phyloP scores from a whole-genome alignment of 2,113 vertebrate genomes.

The Podarcis muralis region DNA sequence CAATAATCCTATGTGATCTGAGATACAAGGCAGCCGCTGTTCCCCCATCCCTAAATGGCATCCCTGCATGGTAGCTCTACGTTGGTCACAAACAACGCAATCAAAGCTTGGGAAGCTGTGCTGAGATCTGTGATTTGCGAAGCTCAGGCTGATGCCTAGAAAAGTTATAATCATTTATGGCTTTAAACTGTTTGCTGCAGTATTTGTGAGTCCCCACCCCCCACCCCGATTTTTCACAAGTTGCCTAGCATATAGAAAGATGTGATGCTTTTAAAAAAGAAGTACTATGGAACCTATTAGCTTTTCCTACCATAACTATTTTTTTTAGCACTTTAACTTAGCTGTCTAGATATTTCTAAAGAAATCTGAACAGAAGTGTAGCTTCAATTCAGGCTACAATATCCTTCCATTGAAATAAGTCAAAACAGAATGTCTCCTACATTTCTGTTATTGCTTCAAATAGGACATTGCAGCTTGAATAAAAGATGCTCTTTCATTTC shows the following conservation, averaged over 20 bases:
- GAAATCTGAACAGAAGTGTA: background rate
- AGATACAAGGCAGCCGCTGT: background rate
- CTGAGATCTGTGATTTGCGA: background rate
- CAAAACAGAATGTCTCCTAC: background rate
- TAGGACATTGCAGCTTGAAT: background rate
- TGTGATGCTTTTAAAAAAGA: background rate
- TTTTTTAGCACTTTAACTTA: background rate
- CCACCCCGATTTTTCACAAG: background rate
- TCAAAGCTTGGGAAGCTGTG: background rate
- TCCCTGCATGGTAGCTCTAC: background rate
- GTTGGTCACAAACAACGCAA: background rate
- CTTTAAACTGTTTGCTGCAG: background rate
- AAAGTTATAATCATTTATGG: background rate
- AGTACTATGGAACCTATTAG: background rate
- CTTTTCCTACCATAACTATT: background rate
- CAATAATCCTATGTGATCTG: background rate
- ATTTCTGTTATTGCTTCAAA: background rate
- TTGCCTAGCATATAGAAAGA: background rate
- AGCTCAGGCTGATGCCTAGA: background rate
- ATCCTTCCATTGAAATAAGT: background rate
- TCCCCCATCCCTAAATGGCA: background rate
- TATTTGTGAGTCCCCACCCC: background rate
- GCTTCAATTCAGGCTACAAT: background rate
- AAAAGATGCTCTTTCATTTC: background rate
- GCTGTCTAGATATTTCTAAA: background rate